These are phyloP conservation scores for Rhombomys opimus DNA, from an alignment of 2,113 vertebrate genomes.

Conservation along the genomic window DNA sequence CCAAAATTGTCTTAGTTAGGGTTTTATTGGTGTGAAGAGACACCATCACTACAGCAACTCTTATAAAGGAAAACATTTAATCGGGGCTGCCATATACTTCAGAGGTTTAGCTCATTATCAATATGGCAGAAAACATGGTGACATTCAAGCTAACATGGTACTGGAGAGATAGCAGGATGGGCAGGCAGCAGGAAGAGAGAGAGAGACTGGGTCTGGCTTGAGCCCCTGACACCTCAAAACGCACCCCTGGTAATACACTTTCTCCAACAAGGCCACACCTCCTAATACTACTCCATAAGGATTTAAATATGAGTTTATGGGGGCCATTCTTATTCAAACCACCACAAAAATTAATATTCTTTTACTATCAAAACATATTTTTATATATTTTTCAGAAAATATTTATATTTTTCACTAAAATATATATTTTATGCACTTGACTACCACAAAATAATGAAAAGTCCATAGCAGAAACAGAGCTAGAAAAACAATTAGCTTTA, in stretches of 20 bases:
- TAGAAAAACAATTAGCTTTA: not conserved
- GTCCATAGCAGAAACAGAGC: not conserved
- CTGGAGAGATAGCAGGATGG: not conserved
- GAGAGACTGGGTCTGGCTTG: not conserved
- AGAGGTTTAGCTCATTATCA: not conserved
- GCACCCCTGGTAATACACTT: not conserved
- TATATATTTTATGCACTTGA: too few relatives aligned
- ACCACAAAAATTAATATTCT: not conserved
- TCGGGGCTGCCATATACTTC: too few relatives aligned
- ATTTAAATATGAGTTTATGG: not conserved
- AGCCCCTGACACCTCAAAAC: not conserved
- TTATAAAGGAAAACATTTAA: not conserved
- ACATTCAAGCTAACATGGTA: not conserved
- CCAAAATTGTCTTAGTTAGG: not conserved
- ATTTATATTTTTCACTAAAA: too few relatives aligned
- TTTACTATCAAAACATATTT: not conserved
- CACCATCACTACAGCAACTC: not conserved
- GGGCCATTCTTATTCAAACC: not conserved
- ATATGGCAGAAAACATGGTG: not conserved
- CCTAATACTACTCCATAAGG: too few relatives aligned
- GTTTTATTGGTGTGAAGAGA: not conserved
- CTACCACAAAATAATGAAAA: not conserved
- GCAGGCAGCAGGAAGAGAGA: not conserved
- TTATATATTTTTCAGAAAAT: too few relatives aligned
- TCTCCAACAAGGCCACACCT: not conserved